Base-by-base conservation (phyloP, 2,797 vertebrate genomes). In the Clarias fuscus region DNA sequence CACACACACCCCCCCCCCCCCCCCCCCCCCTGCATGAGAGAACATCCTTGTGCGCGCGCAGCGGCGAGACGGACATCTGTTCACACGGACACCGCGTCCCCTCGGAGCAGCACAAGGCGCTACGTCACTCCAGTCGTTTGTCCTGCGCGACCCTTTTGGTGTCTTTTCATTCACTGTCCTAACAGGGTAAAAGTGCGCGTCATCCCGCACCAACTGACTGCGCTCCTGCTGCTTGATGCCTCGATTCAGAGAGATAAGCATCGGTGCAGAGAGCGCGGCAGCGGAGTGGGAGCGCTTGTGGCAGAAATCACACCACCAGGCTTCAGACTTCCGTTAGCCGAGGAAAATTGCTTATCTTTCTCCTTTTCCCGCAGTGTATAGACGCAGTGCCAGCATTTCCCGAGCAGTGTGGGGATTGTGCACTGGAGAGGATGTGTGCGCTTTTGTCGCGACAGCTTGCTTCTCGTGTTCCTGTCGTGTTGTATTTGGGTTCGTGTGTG, bases 41-140 rank as follows among this genome's bases (percentile, higher is more conserved):
- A 88, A 90, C 92, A 88, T 73, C 75, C 59, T 58, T 75, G 88
- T 91, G 92, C 87, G 89, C 89, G 91, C 91, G 88, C 90, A 90
- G 86, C 84, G 91, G 90, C 92, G 91, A 94, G 93, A 94, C 93
- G 87, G 92, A 91, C 93, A 94, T 94, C 92, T 95, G 93, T 92
- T 93, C 92, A 90, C 91, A 91, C 90, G 83, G 88, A 91, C 90
- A 91, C 68, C 56, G 83, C 73, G 85, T 86, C 87, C 71, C 73
- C 84, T 81, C 88, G 43, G 92, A 93, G 91, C 64, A 14, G 88
- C 90, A 91, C 90, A 89, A 93, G 92, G 93, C 93, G 93, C 93
- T 93, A 94, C 93, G 93, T 93, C 93, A 93, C 93, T 89, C 90
- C 92, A 85, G 92, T 88, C 89, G 92, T 89, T 64, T 92, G 91